A percentile compares a stretch with the other conserved stretches of the same genome.
Conservation (phyloP, 1,140 invertebrate species). For the Rhopalosiphum padi region DNA sequence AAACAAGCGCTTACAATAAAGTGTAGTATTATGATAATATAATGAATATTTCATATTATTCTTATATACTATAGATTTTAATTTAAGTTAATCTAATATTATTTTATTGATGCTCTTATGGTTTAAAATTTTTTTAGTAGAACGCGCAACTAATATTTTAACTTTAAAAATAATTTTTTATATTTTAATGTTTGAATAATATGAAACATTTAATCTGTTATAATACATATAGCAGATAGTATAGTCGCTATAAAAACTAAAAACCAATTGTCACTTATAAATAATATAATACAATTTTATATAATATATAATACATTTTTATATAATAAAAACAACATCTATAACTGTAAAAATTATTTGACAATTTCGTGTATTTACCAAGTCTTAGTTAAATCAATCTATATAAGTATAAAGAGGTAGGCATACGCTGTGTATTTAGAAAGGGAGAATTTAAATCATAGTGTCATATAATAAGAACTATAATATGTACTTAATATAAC, state of each 20-base stretch:
- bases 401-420: background rate
- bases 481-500: slow-evolving; percentile 18
- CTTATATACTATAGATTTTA: background rate
- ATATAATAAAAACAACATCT: background rate
- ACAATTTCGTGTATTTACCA: background rate
- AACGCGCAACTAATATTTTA: background rate
- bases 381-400: background rate
- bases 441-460: slow-evolving; percentile 1
- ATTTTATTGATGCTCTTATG: background rate
- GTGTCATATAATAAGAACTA: slow-evolving; percentile 15
- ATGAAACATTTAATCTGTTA: background rate
- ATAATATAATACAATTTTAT: background rate
- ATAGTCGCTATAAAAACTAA: background rate
- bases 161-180: too few species aligned
- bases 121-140: background rate
- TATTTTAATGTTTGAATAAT: background rate
- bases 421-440: background rate
- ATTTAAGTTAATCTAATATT: background rate
- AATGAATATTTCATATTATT: background rate
- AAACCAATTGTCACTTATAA: background rate
- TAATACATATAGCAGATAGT: background rate
- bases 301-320: background rate
- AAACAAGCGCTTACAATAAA: background rate
- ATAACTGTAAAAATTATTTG: background rate
- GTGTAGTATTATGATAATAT: too few species aligned